Evolutionary conservation across 2,888 invertebrate genomes (phyloP).

Genomic region (Tupiocoris notatus): DNA sequence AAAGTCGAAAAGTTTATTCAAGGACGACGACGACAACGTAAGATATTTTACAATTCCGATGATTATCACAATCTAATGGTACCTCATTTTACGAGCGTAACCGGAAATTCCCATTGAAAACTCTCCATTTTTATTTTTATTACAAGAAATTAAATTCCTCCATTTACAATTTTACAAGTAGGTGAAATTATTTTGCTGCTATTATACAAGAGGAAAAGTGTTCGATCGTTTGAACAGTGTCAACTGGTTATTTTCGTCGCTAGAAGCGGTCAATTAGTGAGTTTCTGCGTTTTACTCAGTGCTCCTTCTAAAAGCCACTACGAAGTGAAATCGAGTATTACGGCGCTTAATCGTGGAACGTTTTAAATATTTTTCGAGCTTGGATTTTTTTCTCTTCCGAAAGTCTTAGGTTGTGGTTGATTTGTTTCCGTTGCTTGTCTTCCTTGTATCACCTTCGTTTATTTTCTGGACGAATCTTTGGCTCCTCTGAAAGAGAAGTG

Average conservation of each 20-base stretch:
- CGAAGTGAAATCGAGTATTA: too few relatives aligned
- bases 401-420: too few relatives aligned
- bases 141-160: background rate
- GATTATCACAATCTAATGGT: background rate
- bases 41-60: background rate
- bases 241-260: background rate
- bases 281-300: too few relatives aligned
- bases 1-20: background rate
- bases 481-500: slow-evolving; percentile 6
- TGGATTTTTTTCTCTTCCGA: too few relatives aligned
- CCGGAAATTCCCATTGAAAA: background rate
- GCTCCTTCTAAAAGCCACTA: too few relatives aligned
- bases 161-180: slow-evolving; percentile 26
- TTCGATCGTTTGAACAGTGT: background rate
- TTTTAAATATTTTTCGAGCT: too few relatives aligned
- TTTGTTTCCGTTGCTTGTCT: too few relatives aligned
- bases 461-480: background rate
- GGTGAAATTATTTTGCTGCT: background rate
- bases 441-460: too few relatives aligned
- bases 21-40: background rate
- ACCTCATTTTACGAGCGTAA: background rate
- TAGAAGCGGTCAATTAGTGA: too few relatives aligned
- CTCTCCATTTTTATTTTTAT: background rate
- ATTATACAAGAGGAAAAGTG: background rate
- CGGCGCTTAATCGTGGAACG: too few relatives aligned